Evolutionary conservation across 2,113 vertebrate genomes (phyloP).

Genomic region (Plotosus lineatus): DNA sequence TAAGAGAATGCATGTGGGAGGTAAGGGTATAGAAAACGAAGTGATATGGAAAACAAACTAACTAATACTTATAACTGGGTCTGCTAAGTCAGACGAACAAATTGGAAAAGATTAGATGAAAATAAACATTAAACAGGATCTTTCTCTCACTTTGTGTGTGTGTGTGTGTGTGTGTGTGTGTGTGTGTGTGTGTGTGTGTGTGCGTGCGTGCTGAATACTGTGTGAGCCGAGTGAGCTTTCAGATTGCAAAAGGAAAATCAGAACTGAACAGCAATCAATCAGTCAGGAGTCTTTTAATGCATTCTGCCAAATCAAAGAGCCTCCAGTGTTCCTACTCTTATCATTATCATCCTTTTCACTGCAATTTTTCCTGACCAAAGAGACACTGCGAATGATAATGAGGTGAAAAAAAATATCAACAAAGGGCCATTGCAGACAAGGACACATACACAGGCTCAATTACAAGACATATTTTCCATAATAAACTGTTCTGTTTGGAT

Average conservation of each 20-base stretch:
- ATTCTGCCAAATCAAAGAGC: slow-evolving; percentile 35
- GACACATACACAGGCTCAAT: slow-evolving; percentile 11
- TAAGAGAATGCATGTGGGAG: background rate
- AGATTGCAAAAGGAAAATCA: slow-evolving; percentile 26
- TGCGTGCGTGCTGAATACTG: background rate
- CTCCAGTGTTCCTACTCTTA: slow-evolving; percentile 42
- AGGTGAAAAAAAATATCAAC: slow-evolving; percentile 26
- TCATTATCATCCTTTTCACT: slow-evolving; percentile 39
- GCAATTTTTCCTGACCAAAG: slow-evolving; percentile 31
- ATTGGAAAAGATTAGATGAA: slow-evolving; percentile 9
- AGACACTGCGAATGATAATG: slow-evolving; percentile 38
- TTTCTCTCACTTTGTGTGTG: too few species aligned
- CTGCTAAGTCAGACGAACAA: slow-evolving; percentile 22
- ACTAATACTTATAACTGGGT: slow-evolving; percentile 45
- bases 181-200: background rate
- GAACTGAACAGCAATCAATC: slow-evolving; percentile 41
- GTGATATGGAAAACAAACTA: slow-evolving; percentile 48
- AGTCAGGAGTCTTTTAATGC: slow-evolving; percentile 31
- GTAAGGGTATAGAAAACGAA: slow-evolving; percentile 3
- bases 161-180: background rate
- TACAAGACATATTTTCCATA: slow-evolving; percentile 20
- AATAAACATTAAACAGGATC: background rate
- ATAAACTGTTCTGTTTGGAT: slow-evolving; percentile 3
- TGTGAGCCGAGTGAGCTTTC: slow-evolving; percentile 9
- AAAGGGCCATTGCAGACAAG: background rate